Evolutionary conservation across 2,113 vertebrate genomes (phyloP).

Genomic region (Hypocryptadius cinnamomeus): DNA sequence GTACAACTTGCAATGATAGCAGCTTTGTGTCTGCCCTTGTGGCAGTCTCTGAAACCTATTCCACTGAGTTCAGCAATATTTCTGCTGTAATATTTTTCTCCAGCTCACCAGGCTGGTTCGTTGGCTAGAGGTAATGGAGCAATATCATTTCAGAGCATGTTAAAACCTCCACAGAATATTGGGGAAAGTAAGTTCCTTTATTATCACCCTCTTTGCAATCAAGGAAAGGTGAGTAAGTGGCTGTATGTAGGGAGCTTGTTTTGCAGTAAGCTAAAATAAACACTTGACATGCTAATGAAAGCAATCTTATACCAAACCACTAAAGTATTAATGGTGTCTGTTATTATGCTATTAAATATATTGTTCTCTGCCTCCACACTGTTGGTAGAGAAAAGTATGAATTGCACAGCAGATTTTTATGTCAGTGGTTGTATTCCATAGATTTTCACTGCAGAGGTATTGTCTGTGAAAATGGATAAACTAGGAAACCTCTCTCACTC

Average conservation of each 20-base stretch:
- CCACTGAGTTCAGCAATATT: not conserved
- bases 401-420: slow-evolving; percentile 4
- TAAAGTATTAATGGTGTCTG: slow-evolving; percentile 49
- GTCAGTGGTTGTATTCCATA: not conserved
- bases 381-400: not conserved
- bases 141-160: not conserved
- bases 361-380: slow-evolving; percentile 18
- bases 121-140: slow-evolving; percentile 1
- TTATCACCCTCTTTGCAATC: slow-evolving; percentile 16
- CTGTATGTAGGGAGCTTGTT: not conserved
- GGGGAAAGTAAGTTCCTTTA: not conserved
- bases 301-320: not conserved
- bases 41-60: not conserved
- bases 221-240: not conserved
- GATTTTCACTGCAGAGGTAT: slow-evolving; percentile 24
- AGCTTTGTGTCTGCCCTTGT: not conserved
- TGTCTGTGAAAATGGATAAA: slow-evolving; percentile 39
- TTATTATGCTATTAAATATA: slow-evolving; percentile 31
- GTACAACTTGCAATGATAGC: not conserved
- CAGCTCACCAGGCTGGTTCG: not conserved
- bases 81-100: slow-evolving; percentile 10
- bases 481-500: slow-evolving; percentile 29
- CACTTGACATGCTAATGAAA: slow-evolving; percentile 46
- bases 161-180: slow-evolving; percentile 5
- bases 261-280: slow-evolving; percentile 46